Base-by-base conservation (phyloP, 1,140 invertebrate genomes). In the Papilio polytes region DNA sequence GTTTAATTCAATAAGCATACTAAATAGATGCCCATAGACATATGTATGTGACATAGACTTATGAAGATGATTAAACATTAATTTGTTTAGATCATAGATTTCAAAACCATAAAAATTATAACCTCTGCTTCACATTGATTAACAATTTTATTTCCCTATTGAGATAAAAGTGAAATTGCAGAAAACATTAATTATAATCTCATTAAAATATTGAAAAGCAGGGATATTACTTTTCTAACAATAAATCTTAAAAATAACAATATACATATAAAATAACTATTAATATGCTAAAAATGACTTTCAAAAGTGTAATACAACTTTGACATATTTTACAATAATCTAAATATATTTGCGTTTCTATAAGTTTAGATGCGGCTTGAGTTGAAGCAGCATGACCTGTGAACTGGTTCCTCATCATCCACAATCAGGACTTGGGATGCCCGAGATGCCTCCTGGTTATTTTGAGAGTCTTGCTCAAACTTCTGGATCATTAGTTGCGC, bases 401-500 rank as follows among this genome's bases (percentile, higher is more conserved):
- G 91, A 12, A 85, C 77, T 10, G 89, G 89, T 10, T 84, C 81
- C 20, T 95, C 94, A 70, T 95, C 95, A 41, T 95, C 95, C 2
- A 95, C 91, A 8, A 95, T 87, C 1, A 95, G 80, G 4, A 94
- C 90, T 51, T 92, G 85, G 13, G 88, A 90, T 46, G 87, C 82
- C 31, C 85, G 81, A 79, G 70, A 85, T 1, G 79, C 86, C 1
- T 91, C 88, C 8, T 70, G 22, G 12, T 15, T 70, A 7, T 76
- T 79, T 51, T 87, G 88, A 15, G 87, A 77, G 41, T 86, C 89
- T 31, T 89, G 85, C 77, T 95, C 92, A 70, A 80, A 83, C 22
- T 85, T 87, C 31, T 92, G 89, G 18, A 91, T 83, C 92, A 95
- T 92, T 46, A 92, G 89, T 72, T 97, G 96, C 22, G 97, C 98